phyloP scores from a whole-genome alignment of 2,113 vertebrate genomes.

The Elachura formosa region DNA sequence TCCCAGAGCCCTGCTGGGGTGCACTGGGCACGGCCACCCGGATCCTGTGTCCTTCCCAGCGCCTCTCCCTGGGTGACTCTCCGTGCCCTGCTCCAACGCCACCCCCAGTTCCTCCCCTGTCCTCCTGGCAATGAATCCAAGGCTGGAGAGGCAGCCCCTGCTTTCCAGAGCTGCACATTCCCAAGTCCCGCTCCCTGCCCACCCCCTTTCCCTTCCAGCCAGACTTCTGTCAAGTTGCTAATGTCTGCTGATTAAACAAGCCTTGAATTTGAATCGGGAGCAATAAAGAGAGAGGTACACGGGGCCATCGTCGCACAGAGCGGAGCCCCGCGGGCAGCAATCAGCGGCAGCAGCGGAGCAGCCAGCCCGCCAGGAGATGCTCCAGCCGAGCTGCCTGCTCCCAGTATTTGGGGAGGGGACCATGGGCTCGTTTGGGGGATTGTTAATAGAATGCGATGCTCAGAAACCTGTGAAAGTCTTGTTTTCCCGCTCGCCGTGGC shows the following conservation, averaged over 20 bases:
- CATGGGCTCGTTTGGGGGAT: no score
- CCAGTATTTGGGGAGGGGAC: background rate
- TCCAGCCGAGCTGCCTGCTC: conserved; percentile 69
- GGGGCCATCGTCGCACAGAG: conserved; percentile 57
- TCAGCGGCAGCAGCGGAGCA: conserved; percentile 62
- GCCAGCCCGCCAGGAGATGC: conserved; percentile 50
- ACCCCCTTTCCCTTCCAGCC: background rate
- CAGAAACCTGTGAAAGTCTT: background rate
- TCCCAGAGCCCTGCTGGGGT: background rate
- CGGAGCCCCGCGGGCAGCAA: conserved; percentile 47
- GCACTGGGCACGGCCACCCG: accelerated
- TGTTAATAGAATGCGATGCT: conserved; percentile 68
- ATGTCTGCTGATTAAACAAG: conserved; percentile 80
- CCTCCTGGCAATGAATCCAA: conserved; percentile 31
- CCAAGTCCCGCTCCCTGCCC: background rate
- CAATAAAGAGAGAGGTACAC: background rate
- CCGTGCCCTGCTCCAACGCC: accelerated
- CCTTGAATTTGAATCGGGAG: conserved; percentile 71
- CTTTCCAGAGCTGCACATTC: conserved; percentile 54
- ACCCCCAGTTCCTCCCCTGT: background rate
- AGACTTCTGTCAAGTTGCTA: conserved; percentile 72
- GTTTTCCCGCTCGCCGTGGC: conserved; percentile 10
- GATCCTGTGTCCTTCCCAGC: background rate
- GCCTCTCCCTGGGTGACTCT: background rate
- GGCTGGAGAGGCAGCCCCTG: conserved; percentile 29